Base-by-base conservation (phyloP, 2,113 vertebrate species). In the Polyodon spathula region DNA sequence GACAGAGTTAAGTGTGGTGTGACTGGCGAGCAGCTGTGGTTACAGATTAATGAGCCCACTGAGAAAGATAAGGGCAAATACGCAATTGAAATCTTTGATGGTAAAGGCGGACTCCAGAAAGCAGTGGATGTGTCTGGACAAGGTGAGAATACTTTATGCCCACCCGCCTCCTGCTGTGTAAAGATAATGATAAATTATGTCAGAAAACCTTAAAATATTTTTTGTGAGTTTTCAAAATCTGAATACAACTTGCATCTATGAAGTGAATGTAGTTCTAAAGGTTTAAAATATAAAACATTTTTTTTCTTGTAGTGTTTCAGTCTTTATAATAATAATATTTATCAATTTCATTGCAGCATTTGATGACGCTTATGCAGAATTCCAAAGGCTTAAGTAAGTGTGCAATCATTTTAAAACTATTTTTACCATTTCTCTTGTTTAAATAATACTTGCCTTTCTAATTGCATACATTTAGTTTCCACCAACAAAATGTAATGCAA, bases 341-440 rank as follows among this genome's bases (percentile, higher is more conserved):
- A 73, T 71, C 70, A 68, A 69, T 69, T 66, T 72, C 76, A 78
- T 75, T 72, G 73, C 84, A 99, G 96, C 90, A 1, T 99, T 89
- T 67, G 94, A 97, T 8, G 95, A 99, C 55, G 96, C 96, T 56
- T 92, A 81, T 83, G 92, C 93, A 46, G 95, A 99, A 81, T 99
- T 97, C 85, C 86, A 97, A 85, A 92, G 95, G 81, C 82, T 99
- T 66, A 95, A 99, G 96, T 99, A 88, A 95, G 96, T 90, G 40
- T 27, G 41, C 5, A 14, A 11, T 60, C 48, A 27, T 58, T 58
- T 7, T 58, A 8, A 15, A 14, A 57, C n/a, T 4, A 38, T 46
- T 48, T 39, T 11, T 48, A 37, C 17, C 8, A 27, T 27, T 27
- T 27, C 27, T 27, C 27, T 2, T 27, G 27, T 27, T 27, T 37